phyloP scores from a whole-genome alignment of 2,113 vertebrate genomes.

The Sturnus vulgaris region DNA sequence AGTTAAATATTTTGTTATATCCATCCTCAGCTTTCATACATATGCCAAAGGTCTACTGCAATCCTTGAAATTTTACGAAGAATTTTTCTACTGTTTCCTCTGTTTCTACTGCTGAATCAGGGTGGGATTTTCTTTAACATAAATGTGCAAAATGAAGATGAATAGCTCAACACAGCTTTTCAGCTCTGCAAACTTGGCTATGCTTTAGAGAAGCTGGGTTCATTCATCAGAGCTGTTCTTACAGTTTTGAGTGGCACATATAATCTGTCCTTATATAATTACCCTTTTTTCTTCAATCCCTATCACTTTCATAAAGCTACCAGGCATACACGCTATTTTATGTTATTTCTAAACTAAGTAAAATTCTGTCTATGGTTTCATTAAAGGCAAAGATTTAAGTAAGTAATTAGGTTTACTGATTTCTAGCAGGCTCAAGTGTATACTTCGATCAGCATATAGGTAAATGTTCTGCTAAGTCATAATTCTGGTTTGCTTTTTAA shows the following conservation, averaged over 20 bases:
- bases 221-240: not conserved
- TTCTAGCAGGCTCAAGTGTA: not conserved
- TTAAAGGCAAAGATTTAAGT: not conserved
- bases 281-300: not conserved
- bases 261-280: not conserved
- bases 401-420: not conserved
- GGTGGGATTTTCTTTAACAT: not conserved
- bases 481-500: not conserved
- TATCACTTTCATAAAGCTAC: not conserved
- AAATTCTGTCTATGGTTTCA: not conserved
- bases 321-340: not conserved
- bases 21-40: not conserved
- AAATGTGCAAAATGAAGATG: not conserved
- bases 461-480: not conserved
- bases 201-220: not conserved
- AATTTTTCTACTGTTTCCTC: not conserved
- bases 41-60: not conserved
- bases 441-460: not conserved
- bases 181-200: not conserved
- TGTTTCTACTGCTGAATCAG: not conserved
- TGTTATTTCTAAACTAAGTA: not conserved
- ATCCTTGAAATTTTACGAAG: not conserved
- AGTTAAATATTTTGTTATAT: not conserved
- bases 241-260: not conserved
- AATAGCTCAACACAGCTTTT: not conserved